Conservation (phyloP, 2,888 invertebrate genomes). For the Drosophila testacea region DNA sequence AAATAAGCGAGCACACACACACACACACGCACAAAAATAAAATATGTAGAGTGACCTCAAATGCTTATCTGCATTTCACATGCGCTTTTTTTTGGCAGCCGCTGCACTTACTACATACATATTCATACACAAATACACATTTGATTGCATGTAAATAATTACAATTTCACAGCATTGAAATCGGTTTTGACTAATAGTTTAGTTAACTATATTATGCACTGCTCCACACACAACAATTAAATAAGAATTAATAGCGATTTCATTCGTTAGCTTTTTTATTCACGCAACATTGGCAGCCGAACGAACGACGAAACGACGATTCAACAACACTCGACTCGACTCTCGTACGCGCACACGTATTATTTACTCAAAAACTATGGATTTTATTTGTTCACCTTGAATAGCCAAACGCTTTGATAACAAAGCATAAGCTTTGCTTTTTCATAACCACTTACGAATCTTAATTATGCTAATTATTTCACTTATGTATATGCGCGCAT, state of each 20-base stretch:
- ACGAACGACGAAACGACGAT: constrained; percentile 32
- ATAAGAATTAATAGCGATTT: constrained; percentile 76
- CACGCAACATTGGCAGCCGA: constrained; percentile 71
- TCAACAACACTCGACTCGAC: constrained; percentile 24
- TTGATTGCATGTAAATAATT: constrained; percentile 21
- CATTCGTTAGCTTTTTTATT: constrained; percentile 69
- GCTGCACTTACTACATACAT: constrained; percentile 54
- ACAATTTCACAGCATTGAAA: constrained; percentile 7
- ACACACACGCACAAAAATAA: constrained; percentile 18
- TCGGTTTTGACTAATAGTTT: constrained; percentile 25
- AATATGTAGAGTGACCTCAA: constrained; percentile 64
- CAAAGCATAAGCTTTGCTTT: constrained; percentile 38
- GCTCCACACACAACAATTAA: constrained; percentile 67
- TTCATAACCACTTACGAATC: constrained; percentile 62
- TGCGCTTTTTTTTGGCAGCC: constrained; percentile 64
- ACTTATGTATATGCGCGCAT: constrained; percentile 58
- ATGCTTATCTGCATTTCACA: constrained; percentile 80
- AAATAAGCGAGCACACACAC: constrained; percentile 32
- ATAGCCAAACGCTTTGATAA: constrained; percentile 26
- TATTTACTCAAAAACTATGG: constrained; percentile 46
- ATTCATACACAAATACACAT: constrained; percentile 29
- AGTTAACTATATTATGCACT: constrained; percentile 59
- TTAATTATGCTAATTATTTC: constrained; percentile 49
- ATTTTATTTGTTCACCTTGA: constrained; percentile 50
- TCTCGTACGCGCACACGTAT: constrained; percentile 48